Evolutionary conservation across 2,888 invertebrate species (phyloP).

Genomic region (Tricholauxania praeusta): DNA sequence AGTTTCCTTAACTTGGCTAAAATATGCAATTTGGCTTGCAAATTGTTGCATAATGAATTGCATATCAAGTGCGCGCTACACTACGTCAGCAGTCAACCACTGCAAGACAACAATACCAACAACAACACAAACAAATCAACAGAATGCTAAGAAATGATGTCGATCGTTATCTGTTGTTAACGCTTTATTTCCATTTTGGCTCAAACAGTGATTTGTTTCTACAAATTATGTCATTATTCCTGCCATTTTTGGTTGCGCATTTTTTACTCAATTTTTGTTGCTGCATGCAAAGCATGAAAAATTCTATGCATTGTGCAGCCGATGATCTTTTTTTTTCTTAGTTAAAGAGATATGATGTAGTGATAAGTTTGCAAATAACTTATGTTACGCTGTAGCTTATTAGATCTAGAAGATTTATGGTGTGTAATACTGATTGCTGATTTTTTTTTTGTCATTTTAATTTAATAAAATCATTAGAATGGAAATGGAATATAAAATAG

Average conservation of each 20-base stretch:
- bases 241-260: constrained; percentile 59
- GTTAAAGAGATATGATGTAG: no score
- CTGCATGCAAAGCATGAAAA: no score
- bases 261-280: no score
- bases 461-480: no score
- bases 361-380: no score
- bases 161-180: constrained; percentile 44
- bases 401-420: no score
- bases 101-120: neutral
- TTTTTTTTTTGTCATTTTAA: no score
- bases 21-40: constrained; percentile 37
- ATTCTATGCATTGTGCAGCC: no score
- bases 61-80: constrained; percentile 14
- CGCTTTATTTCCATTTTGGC: constrained; percentile 43
- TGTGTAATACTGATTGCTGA: no score
- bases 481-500: no score
- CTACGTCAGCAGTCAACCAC: neutral
- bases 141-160: neutral
- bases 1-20: constrained; percentile 22
- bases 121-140: neutral
- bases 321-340: no score
- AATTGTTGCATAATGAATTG: constrained; percentile 42
- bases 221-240: constrained; percentile 64
- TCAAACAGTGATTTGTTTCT: constrained; percentile 49
- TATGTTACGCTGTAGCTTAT: no score